Evolutionary conservation across 2,888 invertebrate species (phyloP).

Genomic region (Drosophila macrospina): DNA sequence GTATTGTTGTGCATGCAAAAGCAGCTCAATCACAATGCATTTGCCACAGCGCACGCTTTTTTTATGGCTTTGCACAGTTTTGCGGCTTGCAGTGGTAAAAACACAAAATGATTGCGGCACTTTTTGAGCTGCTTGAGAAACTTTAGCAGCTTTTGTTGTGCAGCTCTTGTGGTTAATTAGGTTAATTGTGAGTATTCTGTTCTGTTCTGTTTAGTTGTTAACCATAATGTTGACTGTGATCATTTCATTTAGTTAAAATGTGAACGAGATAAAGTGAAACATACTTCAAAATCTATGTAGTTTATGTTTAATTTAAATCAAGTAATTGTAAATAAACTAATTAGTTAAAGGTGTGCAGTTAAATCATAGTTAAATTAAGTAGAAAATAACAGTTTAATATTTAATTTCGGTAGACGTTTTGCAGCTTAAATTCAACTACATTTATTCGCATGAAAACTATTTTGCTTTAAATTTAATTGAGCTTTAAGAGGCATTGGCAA

Average conservation of each 20-base stretch:
- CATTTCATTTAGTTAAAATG: neutral
- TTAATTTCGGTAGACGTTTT: no score
- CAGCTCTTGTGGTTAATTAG: slow-evolving; percentile 31
- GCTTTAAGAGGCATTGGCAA: no score
- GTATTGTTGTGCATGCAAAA: slow-evolving; percentile 21
- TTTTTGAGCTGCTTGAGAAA: slow-evolving; percentile 29
- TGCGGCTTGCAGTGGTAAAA: slow-evolving; percentile 43
- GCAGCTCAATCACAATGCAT: slow-evolving; percentile 43
- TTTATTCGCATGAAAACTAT: no score
- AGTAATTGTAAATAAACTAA: no score
- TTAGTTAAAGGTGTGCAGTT: no score
- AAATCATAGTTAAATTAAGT: no score
- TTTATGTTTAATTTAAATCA: no score
- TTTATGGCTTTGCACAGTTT: slow-evolving; percentile 25
- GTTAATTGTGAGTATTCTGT: neutral
- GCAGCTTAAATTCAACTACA: no score
- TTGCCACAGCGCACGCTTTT: slow-evolving; percentile 29
- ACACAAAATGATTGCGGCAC: slow-evolving; percentile 42
- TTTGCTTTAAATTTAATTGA: no score
- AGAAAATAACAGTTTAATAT: no score
- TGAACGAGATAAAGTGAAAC: neutral
- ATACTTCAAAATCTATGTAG: no score
- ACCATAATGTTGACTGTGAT: neutral
- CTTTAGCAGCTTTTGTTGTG: slow-evolving; percentile 21
- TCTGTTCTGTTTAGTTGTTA: neutral